Evolutionary conservation across 1,140 invertebrate genomes (phyloP).

Genomic region (Dendrolimus kikuchii): DNA sequence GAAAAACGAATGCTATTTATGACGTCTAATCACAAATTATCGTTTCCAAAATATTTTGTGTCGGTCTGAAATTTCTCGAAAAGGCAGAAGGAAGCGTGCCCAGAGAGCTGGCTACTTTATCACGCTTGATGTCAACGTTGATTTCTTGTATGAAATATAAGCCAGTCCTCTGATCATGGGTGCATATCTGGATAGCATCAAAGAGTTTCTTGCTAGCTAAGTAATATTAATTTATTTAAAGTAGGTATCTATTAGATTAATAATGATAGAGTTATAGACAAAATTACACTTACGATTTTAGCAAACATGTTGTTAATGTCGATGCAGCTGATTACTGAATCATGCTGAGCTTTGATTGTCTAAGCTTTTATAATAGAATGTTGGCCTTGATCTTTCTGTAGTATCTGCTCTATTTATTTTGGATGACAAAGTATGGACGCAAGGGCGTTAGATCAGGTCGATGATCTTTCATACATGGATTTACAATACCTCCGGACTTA

Average conservation of each 20-base stretch:
- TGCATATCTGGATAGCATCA: too few species aligned
- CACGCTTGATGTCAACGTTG: too few species aligned
- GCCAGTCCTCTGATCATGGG: too few species aligned
- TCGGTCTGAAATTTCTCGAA: too few species aligned
- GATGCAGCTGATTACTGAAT: conserved; percentile 22
- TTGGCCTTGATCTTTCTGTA: conserved; percentile 37
- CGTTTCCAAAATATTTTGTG: too few species aligned
- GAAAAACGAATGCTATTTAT: too few species aligned
- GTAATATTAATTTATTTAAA: background rate
- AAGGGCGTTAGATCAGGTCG: conserved; percentile 16
- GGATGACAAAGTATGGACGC: conserved; percentile 17
- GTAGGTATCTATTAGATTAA: background rate
- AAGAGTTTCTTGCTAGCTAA: background rate
- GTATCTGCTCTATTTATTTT: conserved; percentile 20
- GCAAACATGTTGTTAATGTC: conserved; percentile 28
- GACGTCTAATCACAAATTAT: too few species aligned
- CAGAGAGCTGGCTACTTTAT: too few species aligned
- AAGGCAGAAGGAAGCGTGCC: too few species aligned
- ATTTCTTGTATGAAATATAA: too few species aligned
- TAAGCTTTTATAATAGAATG: conserved; percentile 27
- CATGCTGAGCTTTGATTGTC: conserved; percentile 12
- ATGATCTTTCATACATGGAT: conserved; percentile 17
- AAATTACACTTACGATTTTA: conserved; percentile 27
- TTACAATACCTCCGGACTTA: conserved; percentile 17
- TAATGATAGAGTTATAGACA: background rate